These are phyloP conservation scores for Paragorgia papillata DNA, from an alignment of 92 coral and sea anemone species.

Conservation along the genomic window DNA sequence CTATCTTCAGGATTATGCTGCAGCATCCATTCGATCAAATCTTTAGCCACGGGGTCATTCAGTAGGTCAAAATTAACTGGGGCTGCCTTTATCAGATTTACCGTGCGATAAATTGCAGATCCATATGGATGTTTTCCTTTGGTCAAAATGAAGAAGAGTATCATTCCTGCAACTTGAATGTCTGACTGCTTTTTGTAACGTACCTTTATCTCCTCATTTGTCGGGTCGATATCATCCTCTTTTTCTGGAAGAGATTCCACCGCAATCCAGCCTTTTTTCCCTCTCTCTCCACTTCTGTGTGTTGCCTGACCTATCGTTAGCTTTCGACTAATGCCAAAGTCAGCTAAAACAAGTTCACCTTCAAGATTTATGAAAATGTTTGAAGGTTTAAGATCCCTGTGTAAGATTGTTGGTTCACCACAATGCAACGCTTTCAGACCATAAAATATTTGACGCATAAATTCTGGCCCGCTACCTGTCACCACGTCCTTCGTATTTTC, in stretches of 20 bases:
- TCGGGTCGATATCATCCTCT: background rate
- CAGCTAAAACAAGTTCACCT: too few species aligned
- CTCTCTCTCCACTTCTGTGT: background rate
- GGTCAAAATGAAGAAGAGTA: slow-evolving; percentile 1
- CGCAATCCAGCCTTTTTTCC: slow-evolving; percentile 21
- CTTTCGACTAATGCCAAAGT: too few species aligned
- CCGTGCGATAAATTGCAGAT: background rate
- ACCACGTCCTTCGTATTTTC: background rate
- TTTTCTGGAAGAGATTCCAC: slow-evolving; percentile 9
- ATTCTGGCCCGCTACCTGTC: background rate
- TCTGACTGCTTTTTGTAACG: slow-evolving; percentile 18
- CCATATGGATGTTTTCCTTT: slow-evolving; percentile 21
- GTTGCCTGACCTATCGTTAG: background rate
- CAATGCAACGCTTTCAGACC: too few species aligned
- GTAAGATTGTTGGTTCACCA: too few species aligned
- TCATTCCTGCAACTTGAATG: too few species aligned
- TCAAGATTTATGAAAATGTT: too few species aligned
- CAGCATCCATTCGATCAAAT: too few species aligned
- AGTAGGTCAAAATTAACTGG: background rate
- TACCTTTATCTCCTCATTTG: background rate
- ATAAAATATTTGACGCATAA: too few species aligned
- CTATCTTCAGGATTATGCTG: too few species aligned
- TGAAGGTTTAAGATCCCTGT: too few species aligned
- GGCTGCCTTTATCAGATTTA: background rate
- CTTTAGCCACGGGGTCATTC: background rate